These are phyloP conservation scores for Enteromius argenteus DNA, from an alignment of 2,797 vertebrate genomes.

Conservation along the genomic window DNA sequence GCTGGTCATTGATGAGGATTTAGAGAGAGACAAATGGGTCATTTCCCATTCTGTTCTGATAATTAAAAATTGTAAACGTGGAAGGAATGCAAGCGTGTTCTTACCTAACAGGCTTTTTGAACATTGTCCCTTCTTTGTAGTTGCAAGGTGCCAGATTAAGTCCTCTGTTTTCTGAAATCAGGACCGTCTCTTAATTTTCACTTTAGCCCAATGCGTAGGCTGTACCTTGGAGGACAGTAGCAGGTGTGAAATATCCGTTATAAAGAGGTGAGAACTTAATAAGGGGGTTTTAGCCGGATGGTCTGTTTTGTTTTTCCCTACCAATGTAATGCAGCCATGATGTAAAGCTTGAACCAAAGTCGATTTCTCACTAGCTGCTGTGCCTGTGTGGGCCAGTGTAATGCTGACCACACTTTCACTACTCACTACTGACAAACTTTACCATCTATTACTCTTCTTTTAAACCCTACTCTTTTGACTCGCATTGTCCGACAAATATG, in stretches of 20 bases:
- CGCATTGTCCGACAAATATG: slow-evolving; percentile 19
- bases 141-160: slow-evolving; percentile 66
- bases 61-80: slow-evolving; percentile 57
- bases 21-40: slow-evolving; percentile 40
- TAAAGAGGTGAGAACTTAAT: slow-evolving; percentile 65
- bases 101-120: slow-evolving; percentile 56
- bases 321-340: slow-evolving; percentile 87
- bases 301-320: slow-evolving; percentile 67
- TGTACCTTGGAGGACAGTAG: slow-evolving; percentile 3
- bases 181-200: slow-evolving; percentile 13
- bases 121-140: slow-evolving; percentile 51
- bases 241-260: slow-evolving; percentile 60
- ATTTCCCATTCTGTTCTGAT: slow-evolving; percentile 61
- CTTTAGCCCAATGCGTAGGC: not conserved
- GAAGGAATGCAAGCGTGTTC: slow-evolving; percentile 60
- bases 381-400: slow-evolving; percentile 87
- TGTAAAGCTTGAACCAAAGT: slow-evolving; percentile 99
- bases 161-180: slow-evolving; percentile 45
- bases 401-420: slow-evolving; percentile 88
- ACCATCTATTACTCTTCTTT: slow-evolving; percentile 67
- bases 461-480: slow-evolving; percentile 40
- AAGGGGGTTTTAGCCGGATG: slow-evolving; percentile 46
- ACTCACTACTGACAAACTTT: slow-evolving; percentile 90
- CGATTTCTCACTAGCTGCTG: slow-evolving; percentile 97
- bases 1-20: slow-evolving; percentile 36